These are phyloP conservation scores for Prunella strophiata DNA, from an alignment of 2,797 vertebrate genomes.

Conservation along the genomic window DNA sequence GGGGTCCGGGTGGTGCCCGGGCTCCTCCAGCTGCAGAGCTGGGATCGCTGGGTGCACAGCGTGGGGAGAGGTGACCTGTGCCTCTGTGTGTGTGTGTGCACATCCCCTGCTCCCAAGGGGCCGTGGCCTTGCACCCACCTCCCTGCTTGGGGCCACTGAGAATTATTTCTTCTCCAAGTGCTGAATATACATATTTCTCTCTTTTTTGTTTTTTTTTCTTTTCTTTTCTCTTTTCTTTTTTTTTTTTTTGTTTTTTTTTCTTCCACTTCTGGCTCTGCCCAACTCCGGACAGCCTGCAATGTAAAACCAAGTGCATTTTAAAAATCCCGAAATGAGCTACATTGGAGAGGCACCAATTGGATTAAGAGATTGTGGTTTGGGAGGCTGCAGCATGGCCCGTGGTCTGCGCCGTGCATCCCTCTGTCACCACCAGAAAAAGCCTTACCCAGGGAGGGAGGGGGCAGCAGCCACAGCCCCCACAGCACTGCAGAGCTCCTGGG, in stretches of 20 bases:
- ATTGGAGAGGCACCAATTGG: slow-evolving; percentile 39
- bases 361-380: slow-evolving; percentile 51
- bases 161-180: slow-evolving; percentile 36
- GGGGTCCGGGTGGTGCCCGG: fast-evolving
- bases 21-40: background rate
- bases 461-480: background rate
- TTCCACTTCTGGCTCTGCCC: slow-evolving; percentile 17
- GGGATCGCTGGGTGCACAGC: background rate
- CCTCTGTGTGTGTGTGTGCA: background rate
- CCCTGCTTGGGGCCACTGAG: background rate
- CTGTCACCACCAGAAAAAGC: slow-evolving; percentile 8
- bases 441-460: background rate
- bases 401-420: fast-evolving
- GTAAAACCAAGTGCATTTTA: slow-evolving; percentile 65
- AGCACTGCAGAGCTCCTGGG: background rate
- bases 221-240: background rate
- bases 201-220: background rate
- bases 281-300: slow-evolving; percentile 50
- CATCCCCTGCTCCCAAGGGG: background rate
- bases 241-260: fast-evolving
- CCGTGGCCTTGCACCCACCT: background rate
- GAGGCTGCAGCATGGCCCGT: background rate
- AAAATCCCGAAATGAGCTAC: slow-evolving; percentile 25
- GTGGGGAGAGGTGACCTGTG: background rate
- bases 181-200: slow-evolving; percentile 27